Evolutionary conservation across 2,888 invertebrate genomes (phyloP).

Genomic region (Lasioglossum oenotherae): DNA sequence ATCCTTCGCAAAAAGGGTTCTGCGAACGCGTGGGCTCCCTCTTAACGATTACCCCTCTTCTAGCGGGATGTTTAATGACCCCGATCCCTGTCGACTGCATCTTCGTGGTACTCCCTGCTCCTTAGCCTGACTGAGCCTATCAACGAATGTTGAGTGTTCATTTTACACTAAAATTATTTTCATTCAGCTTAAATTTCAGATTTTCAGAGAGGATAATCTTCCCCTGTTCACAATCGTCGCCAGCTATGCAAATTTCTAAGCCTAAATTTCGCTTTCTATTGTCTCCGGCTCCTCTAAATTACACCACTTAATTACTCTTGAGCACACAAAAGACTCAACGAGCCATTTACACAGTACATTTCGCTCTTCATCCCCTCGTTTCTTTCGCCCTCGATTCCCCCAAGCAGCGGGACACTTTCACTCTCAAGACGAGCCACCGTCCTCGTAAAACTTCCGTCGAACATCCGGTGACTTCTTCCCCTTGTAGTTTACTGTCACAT

Average conservation of each 20-base stretch:
- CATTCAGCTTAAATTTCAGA: background rate
- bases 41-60: conserved; percentile 44
- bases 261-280: background rate
- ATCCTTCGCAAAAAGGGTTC: conserved; percentile 15
- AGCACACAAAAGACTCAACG: background rate
- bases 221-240: background rate
- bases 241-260: background rate
- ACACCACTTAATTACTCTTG: background rate
- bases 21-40: conserved; percentile 44
- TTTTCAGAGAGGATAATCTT: no score
- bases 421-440: background rate
- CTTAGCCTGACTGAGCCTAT: background rate
- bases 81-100: conserved; percentile 23
- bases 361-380: background rate
- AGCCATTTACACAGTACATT: background rate
- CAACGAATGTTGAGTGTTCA: background rate
- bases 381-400: background rate
- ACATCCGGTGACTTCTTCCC: background rate
- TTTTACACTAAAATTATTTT: background rate
- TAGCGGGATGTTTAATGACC: conserved; percentile 35
- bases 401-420: background rate
- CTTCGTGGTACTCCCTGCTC: background rate
- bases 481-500: background rate
- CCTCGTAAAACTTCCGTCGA: background rate
- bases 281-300: background rate